A percentile compares a stretch with the other conserved stretches of the same genome.
Conservation (phyloP, 1,140 invertebrate genomes). For the Trichomalopsis sarcophagae region DNA sequence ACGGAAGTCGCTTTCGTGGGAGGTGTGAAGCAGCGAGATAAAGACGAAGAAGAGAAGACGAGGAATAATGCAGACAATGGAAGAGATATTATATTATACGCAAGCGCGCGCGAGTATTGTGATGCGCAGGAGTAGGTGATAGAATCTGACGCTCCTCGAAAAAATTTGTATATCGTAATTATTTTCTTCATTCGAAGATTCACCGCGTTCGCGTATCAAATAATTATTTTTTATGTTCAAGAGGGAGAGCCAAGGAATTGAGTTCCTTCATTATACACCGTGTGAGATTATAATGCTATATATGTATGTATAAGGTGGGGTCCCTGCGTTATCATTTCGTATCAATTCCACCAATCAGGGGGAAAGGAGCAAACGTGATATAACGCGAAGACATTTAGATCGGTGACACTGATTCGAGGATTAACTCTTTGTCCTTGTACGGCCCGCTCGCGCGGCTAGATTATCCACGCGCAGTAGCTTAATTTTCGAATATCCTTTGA, state of each 20-base stretch:
- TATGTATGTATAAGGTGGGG: neutral
- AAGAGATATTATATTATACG: neutral
- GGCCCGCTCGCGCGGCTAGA: neutral
- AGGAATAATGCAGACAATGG: constrained; percentile 45
- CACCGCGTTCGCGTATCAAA: too few relatives aligned
- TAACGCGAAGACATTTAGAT: neutral
- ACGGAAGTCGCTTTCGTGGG: neutral
- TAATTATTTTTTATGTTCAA: neutral
- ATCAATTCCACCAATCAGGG: constrained; percentile 13
- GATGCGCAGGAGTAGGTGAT: neutral
- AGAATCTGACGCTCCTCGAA: neutral
- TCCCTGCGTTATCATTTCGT: neutral
- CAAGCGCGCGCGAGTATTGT: neutral
- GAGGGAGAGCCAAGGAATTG: too few relatives aligned
- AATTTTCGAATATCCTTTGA: neutral
- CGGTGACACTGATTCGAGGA: neutral
- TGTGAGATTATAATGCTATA: too few relatives aligned
- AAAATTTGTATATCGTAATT: neutral
- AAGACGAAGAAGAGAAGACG: constrained; percentile 25
- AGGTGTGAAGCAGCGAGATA: neutral
- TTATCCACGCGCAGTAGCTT: neutral
- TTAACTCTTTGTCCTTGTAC: neutral
- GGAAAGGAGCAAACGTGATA: constrained; percentile 3
- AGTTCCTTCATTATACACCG: too few relatives aligned
- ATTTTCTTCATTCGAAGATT: too few relatives aligned